Evolutionary conservation across 92 coral and sea anemone genomes (phyloP).

Genomic region (Porites lobata): DNA sequence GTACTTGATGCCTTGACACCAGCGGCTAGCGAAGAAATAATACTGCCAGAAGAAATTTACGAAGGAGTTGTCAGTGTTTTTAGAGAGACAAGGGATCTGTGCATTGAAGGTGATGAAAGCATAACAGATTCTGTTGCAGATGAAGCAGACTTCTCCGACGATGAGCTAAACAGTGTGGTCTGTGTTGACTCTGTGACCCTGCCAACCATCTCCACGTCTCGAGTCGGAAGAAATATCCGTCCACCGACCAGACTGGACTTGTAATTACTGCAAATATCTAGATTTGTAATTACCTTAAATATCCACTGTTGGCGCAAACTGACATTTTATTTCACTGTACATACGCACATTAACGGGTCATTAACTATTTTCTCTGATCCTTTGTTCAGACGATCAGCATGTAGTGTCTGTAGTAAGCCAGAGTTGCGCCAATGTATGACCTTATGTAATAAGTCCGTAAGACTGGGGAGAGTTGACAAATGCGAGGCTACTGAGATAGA

Average conservation of each 20-base stretch:
- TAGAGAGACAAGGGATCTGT: constrained; percentile 12
- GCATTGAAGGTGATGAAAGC: constrained; percentile 5
- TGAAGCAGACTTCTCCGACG: constrained; percentile 17
- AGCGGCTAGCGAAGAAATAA: constrained; percentile 3
- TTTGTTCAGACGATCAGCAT: too few species aligned
- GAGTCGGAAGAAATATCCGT: constrained; percentile 47
- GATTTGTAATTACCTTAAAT: too few species aligned
- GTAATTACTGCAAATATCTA: constrained; percentile 1
- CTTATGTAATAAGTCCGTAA: too few species aligned
- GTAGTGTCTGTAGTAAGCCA: too few species aligned
- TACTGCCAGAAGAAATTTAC: constrained; percentile 21
- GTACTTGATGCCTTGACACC: constrained; percentile 9
- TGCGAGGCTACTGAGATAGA: too few species aligned
- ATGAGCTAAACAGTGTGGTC: constrained; percentile 12
- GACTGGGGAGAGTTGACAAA: too few species aligned
- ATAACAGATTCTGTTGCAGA: not conserved
- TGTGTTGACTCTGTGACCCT: constrained; percentile 42
- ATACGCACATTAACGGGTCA: too few species aligned
- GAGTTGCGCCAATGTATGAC: too few species aligned
- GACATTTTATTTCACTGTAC: too few species aligned
- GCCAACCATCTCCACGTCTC: constrained; percentile 21
- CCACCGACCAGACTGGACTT: constrained; percentile 60
- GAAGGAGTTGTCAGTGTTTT: constrained; percentile 3
- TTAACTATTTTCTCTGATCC: too few species aligned
- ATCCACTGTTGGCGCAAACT: too few species aligned